Percentiles rank a stretch among this genome's conserved stretches.
Evolutionary conservation across 1,140 invertebrate species (phyloP).

Genomic region (Ctenoplectra terminalis): DNA sequence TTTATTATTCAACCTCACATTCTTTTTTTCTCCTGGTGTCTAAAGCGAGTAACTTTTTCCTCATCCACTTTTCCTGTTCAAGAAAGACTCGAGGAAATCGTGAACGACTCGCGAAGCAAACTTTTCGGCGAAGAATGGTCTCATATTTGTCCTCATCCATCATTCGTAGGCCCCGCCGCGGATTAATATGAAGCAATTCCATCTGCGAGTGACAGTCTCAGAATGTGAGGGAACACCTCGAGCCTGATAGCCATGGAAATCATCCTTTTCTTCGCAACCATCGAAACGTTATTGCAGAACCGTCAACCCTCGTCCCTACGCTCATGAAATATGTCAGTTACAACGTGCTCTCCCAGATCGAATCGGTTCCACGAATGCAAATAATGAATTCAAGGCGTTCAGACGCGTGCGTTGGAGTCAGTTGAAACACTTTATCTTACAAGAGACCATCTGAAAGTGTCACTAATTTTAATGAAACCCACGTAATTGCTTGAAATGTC

Average conservation of each 20-base stretch:
- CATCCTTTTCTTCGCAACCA: conserved; percentile 49
- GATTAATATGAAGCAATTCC: conserved; percentile 62
- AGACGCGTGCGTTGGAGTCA: not conserved
- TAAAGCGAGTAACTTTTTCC: not conserved
- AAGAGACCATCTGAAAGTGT: too few relatives aligned
- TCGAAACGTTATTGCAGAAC: conserved; percentile 57
- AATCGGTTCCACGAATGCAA: conserved; percentile 11
- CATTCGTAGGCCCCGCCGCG: conserved; percentile 17
- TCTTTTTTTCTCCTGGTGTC: not conserved
- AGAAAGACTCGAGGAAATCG: not conserved
- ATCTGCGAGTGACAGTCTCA: conserved; percentile 57
- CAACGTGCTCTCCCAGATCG: conserved; percentile 25
- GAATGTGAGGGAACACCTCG: conserved; percentile 42
- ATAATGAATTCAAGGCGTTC: conserved; percentile 1
- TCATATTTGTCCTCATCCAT: conserved; percentile 63
- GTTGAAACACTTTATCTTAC: not conserved
- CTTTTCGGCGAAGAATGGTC: conserved; percentile 9
- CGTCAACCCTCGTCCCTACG: conserved; percentile 44
- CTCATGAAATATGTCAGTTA: conserved; percentile 56
- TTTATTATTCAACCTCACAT: not conserved
- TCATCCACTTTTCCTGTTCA: not conserved
- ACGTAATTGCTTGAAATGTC: too few relatives aligned
- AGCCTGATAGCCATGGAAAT: conserved; percentile 48
- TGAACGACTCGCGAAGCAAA: not conserved
- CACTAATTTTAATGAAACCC: too few relatives aligned